phyloP scores from a whole-genome alignment of 1,140 invertebrate genomes.

The Papilio polytes region DNA sequence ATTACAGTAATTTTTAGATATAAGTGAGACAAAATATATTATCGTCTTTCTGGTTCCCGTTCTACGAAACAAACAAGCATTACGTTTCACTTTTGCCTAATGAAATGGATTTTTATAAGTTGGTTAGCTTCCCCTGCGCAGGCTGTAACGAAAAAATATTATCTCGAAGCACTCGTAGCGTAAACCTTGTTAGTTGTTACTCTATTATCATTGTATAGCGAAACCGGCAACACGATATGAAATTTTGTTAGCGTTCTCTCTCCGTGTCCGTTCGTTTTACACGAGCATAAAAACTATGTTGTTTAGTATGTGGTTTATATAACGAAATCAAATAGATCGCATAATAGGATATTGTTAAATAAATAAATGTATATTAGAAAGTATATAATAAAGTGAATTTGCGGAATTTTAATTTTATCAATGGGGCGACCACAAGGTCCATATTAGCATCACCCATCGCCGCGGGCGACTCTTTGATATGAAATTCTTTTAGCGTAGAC shows the following conservation, averaged over 20 bases:
- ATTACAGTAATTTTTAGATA: not conserved
- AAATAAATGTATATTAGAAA: not conserved
- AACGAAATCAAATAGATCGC: not conserved
- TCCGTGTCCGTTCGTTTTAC: slow-evolving; percentile 18
- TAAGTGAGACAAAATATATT: not conserved
- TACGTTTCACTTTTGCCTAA: slow-evolving; percentile 35
- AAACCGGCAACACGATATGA: slow-evolving; percentile 25
- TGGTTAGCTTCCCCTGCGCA: slow-evolving; percentile 16
- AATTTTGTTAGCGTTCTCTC: slow-evolving; percentile 30
- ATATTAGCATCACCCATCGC: slow-evolving; percentile 48
- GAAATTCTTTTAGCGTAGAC: slow-evolving; percentile 76
- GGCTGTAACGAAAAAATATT: slow-evolving; percentile 31
- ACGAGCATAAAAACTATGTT: slow-evolving; percentile 20
- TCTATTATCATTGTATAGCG: slow-evolving; percentile 34
- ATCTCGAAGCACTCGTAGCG: slow-evolving; percentile 28
- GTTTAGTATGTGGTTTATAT: not conserved
- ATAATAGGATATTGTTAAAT: not conserved
- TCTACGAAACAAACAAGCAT: slow-evolving; percentile 1
- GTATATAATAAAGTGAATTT: slow-evolving; percentile 1
- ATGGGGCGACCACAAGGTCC: slow-evolving; percentile 44
- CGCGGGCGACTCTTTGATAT: slow-evolving; percentile 72
- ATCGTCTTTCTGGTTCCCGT: not conserved
- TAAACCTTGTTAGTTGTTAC: slow-evolving; percentile 36
- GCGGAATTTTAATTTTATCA: slow-evolving; percentile 32
- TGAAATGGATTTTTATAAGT: slow-evolving; percentile 37